Evolutionary conservation across 1,140 invertebrate genomes (phyloP), one percentile per base, ranked within the genome.

Genomic region (Goniozus legneri): DNA sequence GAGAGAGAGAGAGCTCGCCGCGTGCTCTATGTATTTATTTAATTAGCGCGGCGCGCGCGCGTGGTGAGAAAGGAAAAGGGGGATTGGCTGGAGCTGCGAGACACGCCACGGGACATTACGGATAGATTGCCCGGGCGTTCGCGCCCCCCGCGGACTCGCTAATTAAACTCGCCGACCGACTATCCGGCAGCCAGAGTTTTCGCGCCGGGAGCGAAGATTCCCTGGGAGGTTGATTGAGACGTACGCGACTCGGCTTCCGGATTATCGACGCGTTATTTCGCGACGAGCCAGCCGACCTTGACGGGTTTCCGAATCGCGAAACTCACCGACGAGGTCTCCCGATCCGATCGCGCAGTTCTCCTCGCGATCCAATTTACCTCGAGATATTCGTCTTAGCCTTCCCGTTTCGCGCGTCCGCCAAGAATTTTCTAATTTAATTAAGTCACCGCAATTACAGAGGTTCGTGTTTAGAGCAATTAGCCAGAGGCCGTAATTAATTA

Each of bases 51-150:
- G 51, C 50, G 27, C 32, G n/a, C n/a, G n/a, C n/a, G n/a, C 14
- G 50, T 49, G 32, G 47, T 32, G 34, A 15, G 43, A 50, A 10
- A 10, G 4, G 4, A 10, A 50, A 50, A 50, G 36, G 35, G 18
- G 41, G 44, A 50, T 34, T 34, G 41, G 8, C 16, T 38, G 13
- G 42, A 32, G 38, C 16, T 37, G 37, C 37, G n/a, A n/a, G n/a
- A n/a, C n/a, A 47, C 40, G 49, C 38, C 45, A 54, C 46, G 47
- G 50, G 52, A 59, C 54, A 59, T 64, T 58, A 56, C 52, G 58
- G 54, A 65, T 67, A 64, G 61, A 67, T 67, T 61, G 61, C 59
- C 60, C 44, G 56, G 54, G 35, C 6, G 43, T 48, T 27, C 24
- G 10, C 24, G 24, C 24, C 56, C 53, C 63, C 61, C 54, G 47